Conservation (phyloP, 1,140 invertebrate species). For the Cyclargus thomasi region DNA sequence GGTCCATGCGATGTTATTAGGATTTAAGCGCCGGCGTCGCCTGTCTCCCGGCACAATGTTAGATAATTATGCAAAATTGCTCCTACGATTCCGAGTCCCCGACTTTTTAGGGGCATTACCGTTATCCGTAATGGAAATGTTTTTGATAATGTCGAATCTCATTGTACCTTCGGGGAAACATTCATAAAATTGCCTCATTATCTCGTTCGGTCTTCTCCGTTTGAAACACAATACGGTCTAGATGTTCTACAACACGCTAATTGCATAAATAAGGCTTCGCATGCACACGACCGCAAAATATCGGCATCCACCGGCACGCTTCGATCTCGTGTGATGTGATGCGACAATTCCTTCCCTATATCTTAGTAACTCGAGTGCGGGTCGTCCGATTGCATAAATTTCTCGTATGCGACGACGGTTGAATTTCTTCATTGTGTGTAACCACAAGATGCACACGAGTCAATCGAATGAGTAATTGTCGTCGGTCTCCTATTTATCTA, state of each 20-base stretch:
- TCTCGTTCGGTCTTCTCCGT: constrained; percentile 7
- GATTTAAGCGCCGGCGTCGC: constrained; percentile 64
- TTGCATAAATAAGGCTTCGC: constrained; percentile 64
- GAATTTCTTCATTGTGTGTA: constrained; percentile 39
- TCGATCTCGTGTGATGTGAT: constrained; percentile 60
- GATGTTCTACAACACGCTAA: constrained; percentile 44
- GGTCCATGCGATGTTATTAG: constrained; percentile 63
- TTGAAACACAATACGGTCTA: constrained; percentile 31
- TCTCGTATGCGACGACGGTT: constrained; percentile 41
- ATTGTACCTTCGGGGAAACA: constrained; percentile 62
- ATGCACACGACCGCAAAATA: constrained; percentile 61
- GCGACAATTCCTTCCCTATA: constrained; percentile 55
- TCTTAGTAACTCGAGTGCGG: constrained; percentile 40
- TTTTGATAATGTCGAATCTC: constrained; percentile 70
- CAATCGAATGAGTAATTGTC: constrained; percentile 48
- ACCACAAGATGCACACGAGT: constrained; percentile 38
- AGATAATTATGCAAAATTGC: constrained; percentile 74
- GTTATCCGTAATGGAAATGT: constrained; percentile 67
- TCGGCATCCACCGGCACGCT: constrained; percentile 58
- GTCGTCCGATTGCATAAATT: constrained; percentile 45
- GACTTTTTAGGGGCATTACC: constrained; percentile 68
- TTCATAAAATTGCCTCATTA: constrained; percentile 35
- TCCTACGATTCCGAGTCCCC: constrained; percentile 65
- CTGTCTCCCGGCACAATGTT: constrained; percentile 56
- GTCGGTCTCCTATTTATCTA: background rate